Conservation (phyloP, 1,140 invertebrate genomes). For the Acromyrmex echinatior region DNA sequence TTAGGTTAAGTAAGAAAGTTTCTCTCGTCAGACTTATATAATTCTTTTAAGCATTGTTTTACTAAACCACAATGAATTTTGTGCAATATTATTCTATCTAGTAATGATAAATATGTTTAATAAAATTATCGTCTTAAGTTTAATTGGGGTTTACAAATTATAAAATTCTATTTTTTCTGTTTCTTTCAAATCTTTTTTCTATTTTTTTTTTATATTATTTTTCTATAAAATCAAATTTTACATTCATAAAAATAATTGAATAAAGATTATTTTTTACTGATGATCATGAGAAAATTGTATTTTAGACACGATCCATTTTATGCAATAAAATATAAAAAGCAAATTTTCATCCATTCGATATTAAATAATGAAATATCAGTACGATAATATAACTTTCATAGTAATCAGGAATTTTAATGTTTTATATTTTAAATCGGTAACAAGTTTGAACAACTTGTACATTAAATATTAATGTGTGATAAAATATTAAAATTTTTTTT, state of each 20-base stretch:
- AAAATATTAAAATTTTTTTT: background rate
- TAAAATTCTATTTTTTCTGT: background rate
- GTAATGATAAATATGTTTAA: no score
- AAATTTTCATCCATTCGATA: background rate
- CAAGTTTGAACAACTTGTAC: background rate
- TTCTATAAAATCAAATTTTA: background rate
- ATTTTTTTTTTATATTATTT: background rate
- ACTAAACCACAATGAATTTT: background rate
- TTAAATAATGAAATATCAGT: background rate
- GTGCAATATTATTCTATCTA: background rate
- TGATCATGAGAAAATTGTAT: background rate
- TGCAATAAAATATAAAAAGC: slow-evolving; percentile 9
- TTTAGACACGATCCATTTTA: background rate
- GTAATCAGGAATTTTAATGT: slow-evolving; percentile 19
- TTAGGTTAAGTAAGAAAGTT: background rate
- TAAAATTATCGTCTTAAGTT: no score
- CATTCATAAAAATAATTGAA: background rate
- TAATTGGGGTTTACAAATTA: background rate
- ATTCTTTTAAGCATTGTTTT: background rate
- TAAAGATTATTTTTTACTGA: background rate
- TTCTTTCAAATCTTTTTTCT: background rate
- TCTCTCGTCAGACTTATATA: background rate
- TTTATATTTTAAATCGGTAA: background rate
- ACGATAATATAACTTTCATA: background rate
- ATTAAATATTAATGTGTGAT: slow-evolving; percentile 1